A percentile compares a stretch with the other conserved stretches of the same genome.
Evolutionary conservation across 2,113 vertebrate genomes (phyloP).

Genomic region (Malaclemys terrapin): DNA sequence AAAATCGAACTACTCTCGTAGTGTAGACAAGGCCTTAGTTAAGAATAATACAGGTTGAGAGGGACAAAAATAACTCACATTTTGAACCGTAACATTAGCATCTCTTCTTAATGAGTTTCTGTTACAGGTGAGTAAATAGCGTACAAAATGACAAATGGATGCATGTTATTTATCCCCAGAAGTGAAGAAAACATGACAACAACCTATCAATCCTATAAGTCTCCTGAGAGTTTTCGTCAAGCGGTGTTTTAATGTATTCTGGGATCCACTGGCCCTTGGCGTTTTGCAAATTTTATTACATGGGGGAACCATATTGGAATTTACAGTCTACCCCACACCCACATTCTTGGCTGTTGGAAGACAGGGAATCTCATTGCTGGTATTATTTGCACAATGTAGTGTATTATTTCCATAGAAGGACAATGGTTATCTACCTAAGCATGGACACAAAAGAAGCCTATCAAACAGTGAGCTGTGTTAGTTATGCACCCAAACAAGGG

Average conservation of each 20-base stretch:
- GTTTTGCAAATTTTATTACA: neutral
- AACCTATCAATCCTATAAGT: fast-evolving
- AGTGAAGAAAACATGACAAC: fast-evolving
- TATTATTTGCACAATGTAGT: slow-evolving; percentile 57
- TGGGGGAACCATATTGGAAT: slow-evolving; percentile 39
- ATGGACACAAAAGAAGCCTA: slow-evolving; percentile 5
- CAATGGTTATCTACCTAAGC: slow-evolving; percentile 25
- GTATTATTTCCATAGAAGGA: slow-evolving; percentile 67
- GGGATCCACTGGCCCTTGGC: neutral
- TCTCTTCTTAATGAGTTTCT: fast-evolving
- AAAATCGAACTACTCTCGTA: no score
- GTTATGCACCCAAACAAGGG: neutral
- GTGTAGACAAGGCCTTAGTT: no score
- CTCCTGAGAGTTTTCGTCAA: neutral
- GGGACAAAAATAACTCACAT: fast-evolving
- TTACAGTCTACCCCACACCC: slow-evolving; percentile 41
- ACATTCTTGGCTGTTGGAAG: slow-evolving; percentile 68
- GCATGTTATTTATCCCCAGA: neutral
- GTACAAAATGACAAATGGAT: fast-evolving
- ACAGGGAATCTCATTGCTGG: slow-evolving; percentile 29
- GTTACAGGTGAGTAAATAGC: neutral
- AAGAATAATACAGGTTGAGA: fast-evolving
- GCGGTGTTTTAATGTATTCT: neutral
- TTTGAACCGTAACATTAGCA: neutral
- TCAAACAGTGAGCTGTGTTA: neutral